phyloP scores from a whole-genome alignment of 2,888 invertebrate genomes.

The Thecocarcelia acutangulata region DNA sequence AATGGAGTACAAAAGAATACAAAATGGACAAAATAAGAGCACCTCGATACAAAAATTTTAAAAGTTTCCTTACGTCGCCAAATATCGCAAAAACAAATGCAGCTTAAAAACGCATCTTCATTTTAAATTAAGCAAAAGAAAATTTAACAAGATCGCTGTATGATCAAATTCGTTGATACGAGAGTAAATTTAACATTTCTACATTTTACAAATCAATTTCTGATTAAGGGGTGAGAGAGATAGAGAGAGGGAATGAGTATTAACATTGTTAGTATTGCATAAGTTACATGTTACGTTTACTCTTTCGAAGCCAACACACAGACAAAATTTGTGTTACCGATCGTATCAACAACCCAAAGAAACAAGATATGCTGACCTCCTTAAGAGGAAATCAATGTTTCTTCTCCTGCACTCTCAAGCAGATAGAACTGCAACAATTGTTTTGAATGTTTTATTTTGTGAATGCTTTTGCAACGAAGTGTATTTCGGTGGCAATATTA shows the following conservation, averaged over 20 bases:
- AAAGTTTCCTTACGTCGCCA: too few relatives aligned
- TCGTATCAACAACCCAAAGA: conserved; percentile 15
- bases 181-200: conserved; percentile 70
- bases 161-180: conserved; percentile 67
- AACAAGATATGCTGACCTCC: conserved; percentile 67
- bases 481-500: conserved; percentile 67
- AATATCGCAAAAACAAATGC: background rate
- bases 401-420: background rate
- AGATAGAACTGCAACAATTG: background rate
- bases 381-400: conserved; percentile 70
- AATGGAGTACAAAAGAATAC: too few relatives aligned
- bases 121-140: conserved; percentile 44
- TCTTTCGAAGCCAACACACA: background rate
- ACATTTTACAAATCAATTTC: background rate
- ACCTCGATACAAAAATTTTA: too few relatives aligned
- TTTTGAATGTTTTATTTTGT: conserved; percentile 9
- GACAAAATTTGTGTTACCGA: conserved; percentile 21
- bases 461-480: conserved; percentile 4
- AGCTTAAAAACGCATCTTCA: conserved; percentile 46
- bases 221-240: background rate
- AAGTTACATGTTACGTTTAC: conserved; percentile 22
- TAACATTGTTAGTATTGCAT: conserved; percentile 28
- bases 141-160: conserved; percentile 62
- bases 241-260: background rate
- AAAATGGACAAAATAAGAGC: too few relatives aligned